Evolutionary conservation across 2,113 vertebrate genomes (phyloP), one percentile per base, ranked within the genome.

Genomic region (Taxidea taxus): DNA sequence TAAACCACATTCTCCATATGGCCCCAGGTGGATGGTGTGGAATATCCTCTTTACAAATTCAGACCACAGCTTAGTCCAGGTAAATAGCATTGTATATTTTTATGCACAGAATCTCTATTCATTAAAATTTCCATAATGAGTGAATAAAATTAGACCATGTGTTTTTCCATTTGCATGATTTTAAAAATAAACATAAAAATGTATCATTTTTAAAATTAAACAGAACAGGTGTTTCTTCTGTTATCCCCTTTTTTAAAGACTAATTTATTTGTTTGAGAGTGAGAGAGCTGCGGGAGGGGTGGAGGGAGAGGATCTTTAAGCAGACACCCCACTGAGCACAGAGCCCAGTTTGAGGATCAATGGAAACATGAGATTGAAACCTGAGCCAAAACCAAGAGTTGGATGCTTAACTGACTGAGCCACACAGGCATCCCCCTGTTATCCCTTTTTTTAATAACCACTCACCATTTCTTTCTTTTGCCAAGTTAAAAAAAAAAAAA

Each of bases 121-220:
- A 70, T 66, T 83, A 94, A 83, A 51, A 87, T 84, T 86, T 95
- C 82, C 77, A 56, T 11, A n/a, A 16, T 82, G 66, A 75, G 72
- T 54, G n/a, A 90, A 82, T 94, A 88, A 62, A 93, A 97, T 83
- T 31, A 70, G 31, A 49, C 60, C 27, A 64, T 74, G 14, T 97
- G 64, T 37, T 90, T 97, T 88, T 89, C 44, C 21, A 83, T 78
- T 91, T 86, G 58, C 2, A 72, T 93, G 31, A 37, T 90, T 95
- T 96, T 70, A 91, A 96, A 92, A 92, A 83, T 44, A 87, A 80
- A 92, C 82, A 47, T 77, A 80, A 94, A 92, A 75, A 72, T 72
- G 25, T 66, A 66, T 37, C 72, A 8, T 39, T 86, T 82, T 86
- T 93, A 84, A 66, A 31, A 89, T 85, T 91, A 86, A 95, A 78